Evolutionary conservation across 2,888 invertebrate species (phyloP), one percentile per base, ranked within the genome.

Genomic region (Plebejus argus): DNA sequence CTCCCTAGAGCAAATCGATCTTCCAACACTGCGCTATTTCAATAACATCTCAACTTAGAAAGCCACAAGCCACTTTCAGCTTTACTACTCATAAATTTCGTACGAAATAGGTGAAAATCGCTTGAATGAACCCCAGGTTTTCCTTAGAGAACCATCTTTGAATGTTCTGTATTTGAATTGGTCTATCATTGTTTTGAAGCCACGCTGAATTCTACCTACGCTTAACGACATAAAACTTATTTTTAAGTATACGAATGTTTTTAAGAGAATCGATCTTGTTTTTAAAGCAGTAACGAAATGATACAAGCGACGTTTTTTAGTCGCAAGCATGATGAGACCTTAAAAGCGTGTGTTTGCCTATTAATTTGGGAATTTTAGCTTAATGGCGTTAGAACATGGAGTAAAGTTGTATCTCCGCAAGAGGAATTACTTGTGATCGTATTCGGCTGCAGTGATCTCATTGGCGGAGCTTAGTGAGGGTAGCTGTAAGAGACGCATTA

Each of bases 71-170:
- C 8, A 91, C 83, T 84, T 77, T 83, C 78, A 81, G 77, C 85
- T 78, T 56, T 82, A 85, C 78, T 0, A 6, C 2, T 23, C 5
- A 5, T 8, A 53, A 74, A 35, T 76, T 49, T 61, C 28, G 15
- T 1, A 1, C 0, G 0, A 78, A 82, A 86, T 80, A 70, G 82
- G 20, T 58, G 77, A 87, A 83, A 88, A 86, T 85, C 80, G 87
- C 83, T 71, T 89, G 82, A 79, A 79, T 70, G 49, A 72, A 80
- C 82, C 81, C 83, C 84, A 85, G 88, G 84, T 92, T 92, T 93
- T 94, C 93, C 93, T 93, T 89, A 89, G 92, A 94, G 94, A 92
- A 91, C 93, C 93, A 94, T 94, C 94, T 93, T 91, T 87, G 86
- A 86, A 85, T 86, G 91, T 88, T 91, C 91, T 89, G 91, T 92